A percentile compares a stretch with the other conserved stretches of the same genome.
These are phyloP conservation scores for Eilema griseolum DNA, from an alignment of 2,888 invertebrate genomes.

Conservation along the genomic window DNA sequence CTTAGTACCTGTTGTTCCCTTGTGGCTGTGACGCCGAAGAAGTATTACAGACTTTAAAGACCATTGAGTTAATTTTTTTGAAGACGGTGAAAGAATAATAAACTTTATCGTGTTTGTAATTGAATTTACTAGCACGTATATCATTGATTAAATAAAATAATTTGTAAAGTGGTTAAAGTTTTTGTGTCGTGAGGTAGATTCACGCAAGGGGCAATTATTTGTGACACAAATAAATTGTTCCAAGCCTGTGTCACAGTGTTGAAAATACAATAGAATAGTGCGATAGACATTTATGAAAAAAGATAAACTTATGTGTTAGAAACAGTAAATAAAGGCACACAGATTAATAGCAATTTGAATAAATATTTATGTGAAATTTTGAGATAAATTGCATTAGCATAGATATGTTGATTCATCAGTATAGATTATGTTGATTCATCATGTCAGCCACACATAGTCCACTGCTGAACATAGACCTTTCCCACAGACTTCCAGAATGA, in stretches of 20 bases:
- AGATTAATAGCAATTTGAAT: no score
- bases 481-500: no score
- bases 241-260: neutral
- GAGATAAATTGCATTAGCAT: neutral
- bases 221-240: neutral
- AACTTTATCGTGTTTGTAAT: neutral
- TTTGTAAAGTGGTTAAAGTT: neutral
- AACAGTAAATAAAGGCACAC: no score
- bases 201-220: slow-evolving; percentile 1
- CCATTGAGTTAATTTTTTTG: neutral
- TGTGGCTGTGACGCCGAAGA: neutral
- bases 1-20: neutral
- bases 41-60: neutral
- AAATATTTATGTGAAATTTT: no score
- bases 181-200: neutral
- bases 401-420: neutral
- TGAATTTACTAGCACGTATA: neutral
- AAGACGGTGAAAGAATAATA: neutral
- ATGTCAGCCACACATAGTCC: no score
- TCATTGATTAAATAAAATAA: neutral
- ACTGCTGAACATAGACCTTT: no score
- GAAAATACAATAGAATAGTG: neutral
- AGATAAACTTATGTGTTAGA: neutral
- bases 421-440: no score
- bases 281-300: neutral